Evolutionary conservation across 2,888 invertebrate species (phyloP), one percentile per base, ranked within the genome.

Genomic region (Troides helena): DNA sequence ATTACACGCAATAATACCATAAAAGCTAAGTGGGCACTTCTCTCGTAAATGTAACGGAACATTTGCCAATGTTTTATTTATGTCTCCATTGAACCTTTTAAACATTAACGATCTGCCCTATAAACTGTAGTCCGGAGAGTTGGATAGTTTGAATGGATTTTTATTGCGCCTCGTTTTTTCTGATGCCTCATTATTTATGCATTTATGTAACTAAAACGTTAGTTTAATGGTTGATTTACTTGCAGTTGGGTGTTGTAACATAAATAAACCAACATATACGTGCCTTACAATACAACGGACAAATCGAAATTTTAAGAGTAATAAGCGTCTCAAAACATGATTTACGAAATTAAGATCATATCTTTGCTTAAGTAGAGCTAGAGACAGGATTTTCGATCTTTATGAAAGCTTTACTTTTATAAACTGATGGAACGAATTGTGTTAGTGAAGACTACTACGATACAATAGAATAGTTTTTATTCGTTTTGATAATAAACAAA

Each of bases 11-110:
- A 77, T 75, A 76, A 74, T 65, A 72, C 72, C 73, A 75, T 77
- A 76, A 78, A 79, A 76, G 69, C 74, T 74, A 74, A 74, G 76
- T 75, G 72, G 71, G 67, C 73, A 69, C 65, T 66, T 36, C 18
- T 72, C 74, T 75, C 76, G 74, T 76, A 75, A 77, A 78, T 72
- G 77, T 77, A 75, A 78, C 73, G 78, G 72, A 74, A 75, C 77
- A 72, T 74, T 73, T 73, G 72, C 73, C 71, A 74, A 74, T 72
- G 76, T 74, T 77, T 74, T 77, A 74, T 77, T 75, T 74, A 74
- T 72, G 73, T 74, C 69, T 73, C 73, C 73, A 74, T 73, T 74
- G 72, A 70, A 71, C 72, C 74, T 74, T 77, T 74, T 57, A 69
- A 69, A 62, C 65, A 66, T 66, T 69, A 65, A 69, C 65, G 65